Conservation (phyloP, 2,113 vertebrate genomes). For the Aptenodytes patagonicus region DNA sequence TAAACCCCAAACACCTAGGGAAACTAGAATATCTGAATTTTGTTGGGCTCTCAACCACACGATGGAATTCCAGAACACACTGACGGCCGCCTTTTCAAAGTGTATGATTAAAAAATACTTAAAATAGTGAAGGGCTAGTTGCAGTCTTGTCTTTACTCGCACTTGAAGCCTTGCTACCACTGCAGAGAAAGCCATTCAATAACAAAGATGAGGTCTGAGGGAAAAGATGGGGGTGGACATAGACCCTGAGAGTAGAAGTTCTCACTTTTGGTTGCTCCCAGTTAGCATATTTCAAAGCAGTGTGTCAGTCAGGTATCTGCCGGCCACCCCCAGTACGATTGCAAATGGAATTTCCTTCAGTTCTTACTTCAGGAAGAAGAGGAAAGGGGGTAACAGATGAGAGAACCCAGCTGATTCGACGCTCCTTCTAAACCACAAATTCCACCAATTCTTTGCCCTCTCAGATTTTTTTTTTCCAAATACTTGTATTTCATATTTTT, state of each 20-base stretch:
- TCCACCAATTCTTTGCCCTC: neutral
- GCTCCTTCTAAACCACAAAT: neutral
- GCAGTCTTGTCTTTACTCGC: neutral
- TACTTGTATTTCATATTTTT: neutral
- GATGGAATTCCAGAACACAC: neutral
- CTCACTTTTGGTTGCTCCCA: neutral
- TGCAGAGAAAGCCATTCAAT: neutral
- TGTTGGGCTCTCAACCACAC: neutral
- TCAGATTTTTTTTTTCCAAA: neutral
- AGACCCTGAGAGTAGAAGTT: neutral
- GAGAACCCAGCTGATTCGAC: neutral
- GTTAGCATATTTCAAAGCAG: neutral
- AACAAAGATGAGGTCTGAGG: neutral
- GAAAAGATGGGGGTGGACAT: neutral
- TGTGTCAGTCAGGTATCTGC: neutral
- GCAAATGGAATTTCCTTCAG: slow-evolving; percentile 12
- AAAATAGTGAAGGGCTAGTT: neutral
- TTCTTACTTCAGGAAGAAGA: neutral
- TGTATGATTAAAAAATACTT: neutral
- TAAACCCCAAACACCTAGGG: neutral
- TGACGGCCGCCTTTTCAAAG: neutral
- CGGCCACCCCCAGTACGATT: neutral
- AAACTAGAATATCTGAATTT: neutral
- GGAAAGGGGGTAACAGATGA: neutral
- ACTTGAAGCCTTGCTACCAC: neutral